phyloP scores from a whole-genome alignment of 2,797 vertebrate genomes.

The Rhinichthys osculus region DNA sequence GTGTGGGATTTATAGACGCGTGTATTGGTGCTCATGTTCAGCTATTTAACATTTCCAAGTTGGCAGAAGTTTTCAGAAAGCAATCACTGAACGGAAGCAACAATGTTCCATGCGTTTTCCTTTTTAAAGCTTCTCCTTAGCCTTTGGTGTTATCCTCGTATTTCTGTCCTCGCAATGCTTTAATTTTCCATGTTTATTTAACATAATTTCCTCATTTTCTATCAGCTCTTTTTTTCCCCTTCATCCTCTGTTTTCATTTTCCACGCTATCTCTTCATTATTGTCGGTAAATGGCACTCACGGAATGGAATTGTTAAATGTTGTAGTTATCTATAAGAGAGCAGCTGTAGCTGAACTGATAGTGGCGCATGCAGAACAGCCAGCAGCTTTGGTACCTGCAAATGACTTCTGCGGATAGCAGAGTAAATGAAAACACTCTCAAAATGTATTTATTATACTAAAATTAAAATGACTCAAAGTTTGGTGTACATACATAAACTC shows the following conservation, averaged over 20 bases:
- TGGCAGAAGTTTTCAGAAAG: conserved; percentile 26
- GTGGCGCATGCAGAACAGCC: conserved; percentile 50
- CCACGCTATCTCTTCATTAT: conserved; percentile 76
- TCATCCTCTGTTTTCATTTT: conserved; percentile 60
- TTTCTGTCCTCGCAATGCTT: conserved; percentile 14
- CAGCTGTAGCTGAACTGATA: conserved; percentile 75
- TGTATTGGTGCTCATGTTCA: neutral
- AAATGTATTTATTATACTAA: conserved; percentile 34
- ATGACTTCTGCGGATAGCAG: conserved; percentile 68
- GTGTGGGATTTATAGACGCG: neutral
- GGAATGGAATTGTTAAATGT: conserved; percentile 63
- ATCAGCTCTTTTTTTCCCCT: conserved; percentile 35
- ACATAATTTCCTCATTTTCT: conserved; percentile 33
- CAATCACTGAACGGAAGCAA: neutral
- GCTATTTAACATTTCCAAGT: conserved; percentile 39
- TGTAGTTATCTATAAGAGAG: conserved; percentile 77
- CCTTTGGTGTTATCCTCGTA: conserved; percentile 3
- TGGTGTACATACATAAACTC: conserved; percentile 3
- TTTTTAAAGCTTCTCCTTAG: conserved; percentile 35
- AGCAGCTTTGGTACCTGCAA: conserved; percentile 61
- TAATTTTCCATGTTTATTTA: conserved; percentile 35
- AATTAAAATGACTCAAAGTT: neutral
- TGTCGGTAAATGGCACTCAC: conserved; percentile 71
- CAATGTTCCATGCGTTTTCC: conserved; percentile 16
- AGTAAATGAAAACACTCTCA: conserved; percentile 65